Conservation (phyloP, 2,888 invertebrate genomes). For the Drosophila mulleri region DNA sequence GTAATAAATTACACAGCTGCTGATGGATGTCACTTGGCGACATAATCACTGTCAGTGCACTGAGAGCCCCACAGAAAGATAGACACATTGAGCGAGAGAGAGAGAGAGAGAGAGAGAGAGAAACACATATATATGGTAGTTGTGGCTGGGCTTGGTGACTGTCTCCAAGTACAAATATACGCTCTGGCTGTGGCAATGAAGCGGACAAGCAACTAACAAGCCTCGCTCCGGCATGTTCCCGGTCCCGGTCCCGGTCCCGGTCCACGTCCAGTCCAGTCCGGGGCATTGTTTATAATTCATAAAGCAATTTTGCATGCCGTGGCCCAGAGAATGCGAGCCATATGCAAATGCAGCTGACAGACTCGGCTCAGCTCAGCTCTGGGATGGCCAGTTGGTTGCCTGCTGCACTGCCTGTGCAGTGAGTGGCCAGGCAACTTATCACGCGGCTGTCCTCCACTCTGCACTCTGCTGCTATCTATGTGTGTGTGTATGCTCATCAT, state of each 20-base stretch:
- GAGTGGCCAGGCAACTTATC: conserved; percentile 59
- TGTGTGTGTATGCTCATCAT: conserved; percentile 50
- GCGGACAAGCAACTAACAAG: conserved; percentile 65
- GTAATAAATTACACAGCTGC: conserved; percentile 70
- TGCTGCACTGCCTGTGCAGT: conserved; percentile 29
- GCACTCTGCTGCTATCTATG: conserved; percentile 18
- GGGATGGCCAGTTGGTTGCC: conserved; percentile 10
- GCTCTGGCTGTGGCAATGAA: conserved; percentile 29
- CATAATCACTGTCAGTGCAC: conserved; percentile 73
- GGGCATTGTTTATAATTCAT: conserved; percentile 73
- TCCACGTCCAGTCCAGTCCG: neutral
- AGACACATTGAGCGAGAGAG: neutral
- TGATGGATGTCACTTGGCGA: conserved; percentile 74
- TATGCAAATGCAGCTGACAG: conserved; percentile 71
- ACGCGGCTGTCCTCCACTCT: conserved; percentile 47
- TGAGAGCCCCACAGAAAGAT: conserved; percentile 36
- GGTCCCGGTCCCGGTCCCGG: too few relatives aligned
- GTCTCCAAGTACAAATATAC: conserved; percentile 47
- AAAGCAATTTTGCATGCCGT: conserved; percentile 68
- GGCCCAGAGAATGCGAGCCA: conserved; percentile 53
- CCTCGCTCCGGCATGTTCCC: conserved; percentile 28
- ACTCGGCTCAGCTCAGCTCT: conserved; percentile 14
- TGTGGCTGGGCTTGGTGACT: conserved; percentile 11
- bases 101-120: neutral
- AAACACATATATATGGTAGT: neutral